Conservation (phyloP, 2,888 invertebrate genomes). For the Nasonovia ribisnigri region DNA sequence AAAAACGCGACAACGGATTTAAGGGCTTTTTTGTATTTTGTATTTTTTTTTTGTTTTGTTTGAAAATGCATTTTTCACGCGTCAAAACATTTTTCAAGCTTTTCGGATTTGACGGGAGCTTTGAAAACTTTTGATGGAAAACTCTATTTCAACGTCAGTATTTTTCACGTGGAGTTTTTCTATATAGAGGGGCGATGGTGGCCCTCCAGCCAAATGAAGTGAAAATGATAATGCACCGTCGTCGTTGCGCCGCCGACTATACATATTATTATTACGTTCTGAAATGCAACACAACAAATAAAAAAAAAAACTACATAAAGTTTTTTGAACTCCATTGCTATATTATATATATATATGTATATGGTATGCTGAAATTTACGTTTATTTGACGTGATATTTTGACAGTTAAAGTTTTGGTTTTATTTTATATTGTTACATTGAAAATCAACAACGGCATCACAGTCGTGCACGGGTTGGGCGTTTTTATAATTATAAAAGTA, state of each 20-base stretch:
- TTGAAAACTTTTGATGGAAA: constrained; percentile 63
- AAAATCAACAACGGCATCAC: neutral
- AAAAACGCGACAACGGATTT: constrained; percentile 28
- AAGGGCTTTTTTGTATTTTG: neutral
- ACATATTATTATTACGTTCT: constrained; percentile 32
- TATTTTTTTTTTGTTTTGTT: constrained; percentile 18
- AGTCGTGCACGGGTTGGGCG: neutral
- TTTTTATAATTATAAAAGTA: neutral
- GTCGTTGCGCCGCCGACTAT: neutral
- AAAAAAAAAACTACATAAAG: constrained; percentile 8
- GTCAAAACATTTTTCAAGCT: constrained; percentile 62
- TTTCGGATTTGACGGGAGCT: constrained; percentile 57
- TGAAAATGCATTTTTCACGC: constrained; percentile 53
- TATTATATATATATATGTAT: neutral
- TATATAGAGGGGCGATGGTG: constrained; percentile 26
- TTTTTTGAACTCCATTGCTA: neutral
- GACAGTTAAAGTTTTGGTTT: constrained; percentile 5
- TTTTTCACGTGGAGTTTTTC: constrained; percentile 47
- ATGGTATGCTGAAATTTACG: neutral
- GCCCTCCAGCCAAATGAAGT: constrained; percentile 58
- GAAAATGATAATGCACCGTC: constrained; percentile 45
- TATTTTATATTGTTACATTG: neutral
- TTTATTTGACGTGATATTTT: constrained; percentile 27
- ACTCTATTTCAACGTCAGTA: constrained; percentile 43
- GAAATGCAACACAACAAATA: neutral